Conservation (phyloP, 1,140 invertebrate genomes). For the Apis florea region DNA sequence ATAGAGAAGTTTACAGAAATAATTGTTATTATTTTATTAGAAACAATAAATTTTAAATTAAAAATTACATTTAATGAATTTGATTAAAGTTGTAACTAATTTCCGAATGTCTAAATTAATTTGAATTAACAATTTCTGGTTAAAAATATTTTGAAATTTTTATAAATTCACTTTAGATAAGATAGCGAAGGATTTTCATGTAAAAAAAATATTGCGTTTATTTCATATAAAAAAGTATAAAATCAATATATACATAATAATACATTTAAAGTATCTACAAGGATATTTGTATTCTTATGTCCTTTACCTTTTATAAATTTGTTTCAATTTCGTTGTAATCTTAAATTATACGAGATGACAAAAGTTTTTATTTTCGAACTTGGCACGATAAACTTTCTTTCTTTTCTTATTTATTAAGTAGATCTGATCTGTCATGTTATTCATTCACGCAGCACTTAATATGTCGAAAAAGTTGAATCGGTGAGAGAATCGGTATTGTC, state of each 20-base stretch:
- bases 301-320: slow-evolving; percentile 40
- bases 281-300: slow-evolving; percentile 55
- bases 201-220: slow-evolving; percentile 62
- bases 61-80: not conserved
- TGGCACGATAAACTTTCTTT: slow-evolving; percentile 29
- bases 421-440: not conserved
- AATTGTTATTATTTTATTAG: not conserved
- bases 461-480: slow-evolving; percentile 29
- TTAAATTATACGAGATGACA: slow-evolving; percentile 31
- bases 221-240: slow-evolving; percentile 74
- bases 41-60: not conserved
- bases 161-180: not conserved
- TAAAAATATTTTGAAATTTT: not conserved
- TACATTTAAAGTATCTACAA: slow-evolving; percentile 77
- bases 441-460: slow-evolving; percentile 17
- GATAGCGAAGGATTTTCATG: not conserved
- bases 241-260: slow-evolving; percentile 77
- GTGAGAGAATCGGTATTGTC: slow-evolving; percentile 75
- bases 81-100: not conserved
- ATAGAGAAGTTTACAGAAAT: not conserved
- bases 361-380: slow-evolving; percentile 20
- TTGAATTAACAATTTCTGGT: not conserved
- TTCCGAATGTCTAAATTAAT: not conserved
- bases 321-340: slow-evolving; percentile 20
- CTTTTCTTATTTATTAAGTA: slow-evolving; percentile 17